These are phyloP conservation scores for Myxocyprinus asiaticus DNA, from an alignment of 2,113 vertebrate species.

Conservation along the genomic window DNA sequence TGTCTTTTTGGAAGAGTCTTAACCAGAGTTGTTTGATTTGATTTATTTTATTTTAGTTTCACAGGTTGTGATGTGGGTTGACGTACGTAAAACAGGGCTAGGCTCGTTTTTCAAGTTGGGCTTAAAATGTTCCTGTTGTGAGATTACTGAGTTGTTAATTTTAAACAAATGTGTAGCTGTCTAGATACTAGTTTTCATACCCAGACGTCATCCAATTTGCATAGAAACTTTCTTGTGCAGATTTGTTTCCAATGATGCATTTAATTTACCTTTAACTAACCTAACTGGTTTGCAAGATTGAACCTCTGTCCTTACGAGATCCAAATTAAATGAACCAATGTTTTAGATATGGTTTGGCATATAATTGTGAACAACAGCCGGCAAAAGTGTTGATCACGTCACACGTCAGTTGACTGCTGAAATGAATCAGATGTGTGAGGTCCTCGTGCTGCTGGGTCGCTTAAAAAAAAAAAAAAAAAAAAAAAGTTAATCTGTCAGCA, in stretches of 20 bases:
- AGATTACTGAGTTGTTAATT: neutral
- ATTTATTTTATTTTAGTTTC: neutral
- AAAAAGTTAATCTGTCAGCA: neutral
- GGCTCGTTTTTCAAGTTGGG: constrained; percentile 33
- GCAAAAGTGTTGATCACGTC: constrained; percentile 18
- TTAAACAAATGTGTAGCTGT: neutral
- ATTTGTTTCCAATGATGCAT: constrained; percentile 25
- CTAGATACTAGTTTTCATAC: neutral
- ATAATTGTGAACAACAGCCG: neutral
- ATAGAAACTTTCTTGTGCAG: neutral
- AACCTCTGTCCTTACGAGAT: too few species aligned
- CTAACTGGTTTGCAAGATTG: neutral
- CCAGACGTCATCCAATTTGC: neutral
- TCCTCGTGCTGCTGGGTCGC: too few species aligned
- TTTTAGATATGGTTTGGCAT: neutral
- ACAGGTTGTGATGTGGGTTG: neutral
- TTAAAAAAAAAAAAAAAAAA: too few species aligned
- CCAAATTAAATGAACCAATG: too few species aligned
- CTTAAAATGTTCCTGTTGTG: neutral
- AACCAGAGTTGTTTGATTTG: neutral
- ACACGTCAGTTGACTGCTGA: constrained; percentile 1
- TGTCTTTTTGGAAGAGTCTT: neutral
- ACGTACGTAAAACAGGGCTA: neutral
- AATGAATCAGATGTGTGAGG: neutral
- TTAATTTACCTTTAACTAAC: neutral